Conservation (phyloP, 2,113 vertebrate genomes). For the Platichthys stellatus region DNA sequence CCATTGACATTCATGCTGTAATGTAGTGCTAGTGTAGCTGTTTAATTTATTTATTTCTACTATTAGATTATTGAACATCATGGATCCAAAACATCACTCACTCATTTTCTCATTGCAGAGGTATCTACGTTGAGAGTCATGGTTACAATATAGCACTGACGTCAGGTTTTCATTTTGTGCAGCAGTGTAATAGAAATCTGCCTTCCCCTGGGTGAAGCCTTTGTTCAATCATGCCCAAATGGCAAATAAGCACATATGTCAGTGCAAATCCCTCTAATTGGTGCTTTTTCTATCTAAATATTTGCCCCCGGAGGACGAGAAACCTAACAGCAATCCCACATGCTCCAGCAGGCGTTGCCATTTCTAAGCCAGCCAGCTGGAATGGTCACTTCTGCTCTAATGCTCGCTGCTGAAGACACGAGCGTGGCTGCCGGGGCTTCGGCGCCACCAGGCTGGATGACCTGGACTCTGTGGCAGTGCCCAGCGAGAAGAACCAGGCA, state of each 20-base stretch:
- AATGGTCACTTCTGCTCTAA: constrained; percentile 68
- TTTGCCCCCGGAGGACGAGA: constrained; percentile 47
- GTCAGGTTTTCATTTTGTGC: constrained; percentile 16
- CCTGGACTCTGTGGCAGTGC: constrained; percentile 40
- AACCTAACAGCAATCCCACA: constrained; percentile 54
- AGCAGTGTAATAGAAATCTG: constrained; percentile 20
- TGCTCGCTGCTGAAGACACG: constrained; percentile 46
- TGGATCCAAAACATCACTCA: background rate
- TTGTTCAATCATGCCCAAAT: constrained; percentile 63
- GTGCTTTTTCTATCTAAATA: constrained; percentile 64
- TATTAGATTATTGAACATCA: background rate
- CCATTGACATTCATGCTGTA: background rate
- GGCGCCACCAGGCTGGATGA: constrained; percentile 53
- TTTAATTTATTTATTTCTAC: too few species aligned
- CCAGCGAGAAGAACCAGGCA: constrained; percentile 31
- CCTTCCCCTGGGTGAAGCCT: constrained; percentile 42
- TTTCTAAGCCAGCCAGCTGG: constrained; percentile 70
- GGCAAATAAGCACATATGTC: constrained; percentile 67
- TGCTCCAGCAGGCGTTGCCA: constrained; percentile 57
- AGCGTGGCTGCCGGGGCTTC: constrained; percentile 42
- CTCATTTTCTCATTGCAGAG: background rate
- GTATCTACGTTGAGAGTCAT: background rate
- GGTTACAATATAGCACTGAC: constrained; percentile 18
- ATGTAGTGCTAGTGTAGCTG: background rate
- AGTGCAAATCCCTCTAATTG: constrained; percentile 64